Conservation (phyloP, 2,888 invertebrate genomes). For the Caenorhabditis macrosperma region DNA sequence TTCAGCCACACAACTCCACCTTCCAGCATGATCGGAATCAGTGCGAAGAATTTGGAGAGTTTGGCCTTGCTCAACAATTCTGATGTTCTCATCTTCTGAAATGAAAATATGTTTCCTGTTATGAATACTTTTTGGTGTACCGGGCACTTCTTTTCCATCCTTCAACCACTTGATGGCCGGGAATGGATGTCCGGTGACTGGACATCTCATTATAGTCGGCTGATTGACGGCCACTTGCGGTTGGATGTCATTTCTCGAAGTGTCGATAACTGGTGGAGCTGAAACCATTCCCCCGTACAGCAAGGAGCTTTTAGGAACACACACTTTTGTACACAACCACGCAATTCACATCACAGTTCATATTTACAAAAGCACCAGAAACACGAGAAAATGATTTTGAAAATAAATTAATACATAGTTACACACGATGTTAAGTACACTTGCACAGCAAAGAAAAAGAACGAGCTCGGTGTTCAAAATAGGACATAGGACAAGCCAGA, state of each 20-base stretch:
- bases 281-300: conserved; percentile 40
- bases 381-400: background rate
- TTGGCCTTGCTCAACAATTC: conserved; percentile 75
- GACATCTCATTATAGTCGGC: conserved; percentile 76
- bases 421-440: background rate
- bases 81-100: conserved; percentile 59
- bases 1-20: conserved; percentile 81
- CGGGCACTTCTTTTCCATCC: conserved; percentile 60
- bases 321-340: conserved; percentile 11
- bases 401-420: background rate
- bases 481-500: conserved; percentile 60
- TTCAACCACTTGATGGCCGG: conserved; percentile 78
- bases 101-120: background rate
- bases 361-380: conserved; percentile 1
- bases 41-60: conserved; percentile 54
- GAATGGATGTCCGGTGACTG: conserved; percentile 77
- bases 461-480: background rate
- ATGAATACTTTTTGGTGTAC: conserved; percentile 16
- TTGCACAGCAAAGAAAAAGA: background rate
- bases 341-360: conserved; percentile 4
- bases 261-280: conserved; percentile 82
- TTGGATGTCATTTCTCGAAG: conserved; percentile 78
- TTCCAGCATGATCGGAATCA: conserved; percentile 79
- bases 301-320: background rate
- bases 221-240: conserved; percentile 79